Evolutionary conservation across 2,113 vertebrate species (phyloP), one percentile per base, ranked within the genome.

Genomic region (Orientallactaga bullata): DNA sequence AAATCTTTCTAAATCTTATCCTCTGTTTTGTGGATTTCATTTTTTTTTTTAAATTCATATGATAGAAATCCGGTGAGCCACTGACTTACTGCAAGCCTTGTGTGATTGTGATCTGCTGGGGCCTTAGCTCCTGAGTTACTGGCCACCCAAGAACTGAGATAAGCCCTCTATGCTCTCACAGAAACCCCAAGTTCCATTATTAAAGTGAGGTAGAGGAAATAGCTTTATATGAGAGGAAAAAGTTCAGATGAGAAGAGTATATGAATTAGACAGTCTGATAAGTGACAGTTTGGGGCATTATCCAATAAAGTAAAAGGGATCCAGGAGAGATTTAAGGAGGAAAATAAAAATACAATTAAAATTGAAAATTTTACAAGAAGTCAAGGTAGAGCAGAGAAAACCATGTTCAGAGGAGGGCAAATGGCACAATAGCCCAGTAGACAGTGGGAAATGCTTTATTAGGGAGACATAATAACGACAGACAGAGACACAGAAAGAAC

Each of bases 331-430:
- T 4, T 37, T 42, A 32, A 74, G 63, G 17, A 37, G 42, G 63
- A n/a, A n/a, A n/a, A n/a, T n/a, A n/a, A 85, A 37, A 69, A 73
- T 10, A 4, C 30, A 16, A 20, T 35, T 47, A 42, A 4, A 81
- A 61, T 23, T 63, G 9, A 81, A 13, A 30, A 72, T 71, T 15
- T 30, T 21, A 47, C 85, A 61, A 71, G 66, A 71, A n/a, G n/a
- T n/a, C n/a, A 24, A 11, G 15, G 15, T 26, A 58, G 0, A 2
- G 15, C 37, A 63, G 16, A 17, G n/a, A 69, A 1, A 4, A n/a
- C 35, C 9, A 12, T 61, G 3, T n/a, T 81, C 23, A 21, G 20
- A 90, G 60, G 35, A 28, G 35, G 32, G 39, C 21, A 10, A 17
- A 9, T 47, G 60, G 3, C 47, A 10, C 3, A n/a, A 8, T 20